Evolutionary conservation across 1,140 invertebrate species (phyloP).

Genomic region (Musca domestica): DNA sequence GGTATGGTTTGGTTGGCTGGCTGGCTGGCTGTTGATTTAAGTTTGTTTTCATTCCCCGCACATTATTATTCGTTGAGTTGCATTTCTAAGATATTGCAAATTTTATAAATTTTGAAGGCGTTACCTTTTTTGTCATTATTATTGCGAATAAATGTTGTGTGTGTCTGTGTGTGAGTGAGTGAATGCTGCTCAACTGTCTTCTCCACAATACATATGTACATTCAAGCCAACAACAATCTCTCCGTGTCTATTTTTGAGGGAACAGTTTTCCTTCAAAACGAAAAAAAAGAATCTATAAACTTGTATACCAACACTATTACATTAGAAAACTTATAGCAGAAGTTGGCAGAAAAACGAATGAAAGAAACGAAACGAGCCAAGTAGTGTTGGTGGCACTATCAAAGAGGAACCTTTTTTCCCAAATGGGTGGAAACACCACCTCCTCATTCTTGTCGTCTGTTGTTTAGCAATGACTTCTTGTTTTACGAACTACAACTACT

Average conservation of each 20-base stretch:
- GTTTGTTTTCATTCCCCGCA: neutral
- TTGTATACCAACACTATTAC: constrained; percentile 8
- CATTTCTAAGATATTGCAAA: constrained; percentile 26
- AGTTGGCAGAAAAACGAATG: neutral
- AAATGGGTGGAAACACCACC: no score
- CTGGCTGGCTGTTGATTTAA: no score
- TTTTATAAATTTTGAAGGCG: constrained; percentile 30
- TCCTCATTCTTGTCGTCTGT: no score
- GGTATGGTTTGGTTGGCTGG: neutral
- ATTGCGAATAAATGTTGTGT: constrained; percentile 9
- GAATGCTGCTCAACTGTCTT: neutral
- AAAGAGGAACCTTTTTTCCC: no score
- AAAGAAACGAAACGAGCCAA: neutral
- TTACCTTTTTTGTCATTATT: constrained; percentile 28
- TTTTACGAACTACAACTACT: neutral
- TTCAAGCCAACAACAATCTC: neutral
- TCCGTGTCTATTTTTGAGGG: no score
- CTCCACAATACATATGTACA: neutral
- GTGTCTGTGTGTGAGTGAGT: neutral
- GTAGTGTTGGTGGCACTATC: neutral
- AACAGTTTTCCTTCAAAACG: constrained; percentile 12
- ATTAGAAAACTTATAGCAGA: neutral
- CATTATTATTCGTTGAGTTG: neutral
- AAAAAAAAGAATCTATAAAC: constrained; percentile 14
- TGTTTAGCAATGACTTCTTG: no score